Conservation (phyloP, 2,888 invertebrate genomes). For the Synanthedon myopaeformis region DNA sequence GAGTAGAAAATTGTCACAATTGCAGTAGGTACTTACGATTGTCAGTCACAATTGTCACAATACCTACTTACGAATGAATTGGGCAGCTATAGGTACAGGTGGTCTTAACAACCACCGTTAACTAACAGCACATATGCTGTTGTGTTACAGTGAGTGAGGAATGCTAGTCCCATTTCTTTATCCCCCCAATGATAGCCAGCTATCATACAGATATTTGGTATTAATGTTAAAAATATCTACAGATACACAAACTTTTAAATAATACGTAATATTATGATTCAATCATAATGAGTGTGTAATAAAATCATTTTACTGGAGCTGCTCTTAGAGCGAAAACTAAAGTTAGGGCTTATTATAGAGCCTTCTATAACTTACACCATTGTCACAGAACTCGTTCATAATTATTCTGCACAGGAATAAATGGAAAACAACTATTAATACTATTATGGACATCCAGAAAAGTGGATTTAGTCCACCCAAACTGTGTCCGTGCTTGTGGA, state of each 20-base stretch:
- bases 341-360: slow-evolving; percentile 78
- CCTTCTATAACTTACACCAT: slow-evolving; percentile 75
- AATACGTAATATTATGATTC: not conserved
- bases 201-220: too few species aligned
- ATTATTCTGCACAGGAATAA: slow-evolving; percentile 92
- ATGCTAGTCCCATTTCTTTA: too few species aligned
- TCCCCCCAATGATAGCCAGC: too few species aligned
- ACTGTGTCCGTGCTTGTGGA: slow-evolving; percentile 91
- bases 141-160: too few species aligned
- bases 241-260: not conserved
- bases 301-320: not conserved
- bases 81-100: too few species aligned
- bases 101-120: too few species aligned
- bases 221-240: not conserved
- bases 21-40: too few species aligned
- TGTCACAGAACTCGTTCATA: slow-evolving; percentile 88
- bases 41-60: too few species aligned
- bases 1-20: too few species aligned
- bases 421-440: slow-evolving; percentile 91
- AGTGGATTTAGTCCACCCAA: slow-evolving; percentile 90
- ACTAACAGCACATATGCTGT: too few species aligned
- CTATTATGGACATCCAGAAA: slow-evolving; percentile 92
- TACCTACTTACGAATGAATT: too few species aligned
- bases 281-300: not conserved
- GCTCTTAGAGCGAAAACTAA: too few species aligned